Conservation (phyloP, 2,888 invertebrate species). For the Pyrrhia umbra region DNA sequence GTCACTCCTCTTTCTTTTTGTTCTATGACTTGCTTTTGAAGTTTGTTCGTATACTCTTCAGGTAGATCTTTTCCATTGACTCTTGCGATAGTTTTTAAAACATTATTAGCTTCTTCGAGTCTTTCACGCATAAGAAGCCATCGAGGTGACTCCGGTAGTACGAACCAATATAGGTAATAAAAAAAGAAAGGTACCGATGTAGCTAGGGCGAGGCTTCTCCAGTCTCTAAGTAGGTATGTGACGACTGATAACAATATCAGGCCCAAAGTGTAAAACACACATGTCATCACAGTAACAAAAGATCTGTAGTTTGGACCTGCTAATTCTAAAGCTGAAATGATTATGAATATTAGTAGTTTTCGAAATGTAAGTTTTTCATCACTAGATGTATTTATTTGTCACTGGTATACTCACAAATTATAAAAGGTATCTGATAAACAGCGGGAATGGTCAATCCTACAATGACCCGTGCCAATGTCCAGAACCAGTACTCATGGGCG, state of each 20-base stretch:
- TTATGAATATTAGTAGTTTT: not conserved
- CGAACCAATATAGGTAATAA: slow-evolving; percentile 96
- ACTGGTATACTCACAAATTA: slow-evolving; percentile 93
- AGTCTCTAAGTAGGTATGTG: slow-evolving; percentile 96
- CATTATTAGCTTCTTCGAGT: slow-evolving; percentile 94
- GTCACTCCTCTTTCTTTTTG: slow-evolving; percentile 89
- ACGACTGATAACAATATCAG: slow-evolving; percentile 95
- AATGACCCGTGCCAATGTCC: slow-evolving; percentile 94
- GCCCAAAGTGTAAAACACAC: slow-evolving; percentile 96
- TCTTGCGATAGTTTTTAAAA: slow-evolving; percentile 94
- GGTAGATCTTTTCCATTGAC: slow-evolving; percentile 95
- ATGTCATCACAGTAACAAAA: slow-evolving; percentile 97
- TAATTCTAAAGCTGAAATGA: slow-evolving; percentile 94
- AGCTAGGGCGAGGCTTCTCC: slow-evolving; percentile 94
- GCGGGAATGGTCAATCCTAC: slow-evolving; percentile 98
- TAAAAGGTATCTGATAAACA: slow-evolving; percentile 98
- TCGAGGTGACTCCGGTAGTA: slow-evolving; percentile 97
- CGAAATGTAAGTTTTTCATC: no score
- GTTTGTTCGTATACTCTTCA: slow-evolving; percentile 92
- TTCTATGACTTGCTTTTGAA: slow-evolving; percentile 93
- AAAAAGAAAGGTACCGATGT: slow-evolving; percentile 96
- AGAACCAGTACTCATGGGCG: slow-evolving; percentile 94
- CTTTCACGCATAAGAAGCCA: slow-evolving; percentile 96
- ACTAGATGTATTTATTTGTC: not conserved
- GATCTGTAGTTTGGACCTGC: slow-evolving; percentile 97